Percentiles rank a stretch among this genome's conserved stretches.
Conservation (phyloP, 2,113 vertebrate genomes). For the Hipposideros armiger region DNA sequence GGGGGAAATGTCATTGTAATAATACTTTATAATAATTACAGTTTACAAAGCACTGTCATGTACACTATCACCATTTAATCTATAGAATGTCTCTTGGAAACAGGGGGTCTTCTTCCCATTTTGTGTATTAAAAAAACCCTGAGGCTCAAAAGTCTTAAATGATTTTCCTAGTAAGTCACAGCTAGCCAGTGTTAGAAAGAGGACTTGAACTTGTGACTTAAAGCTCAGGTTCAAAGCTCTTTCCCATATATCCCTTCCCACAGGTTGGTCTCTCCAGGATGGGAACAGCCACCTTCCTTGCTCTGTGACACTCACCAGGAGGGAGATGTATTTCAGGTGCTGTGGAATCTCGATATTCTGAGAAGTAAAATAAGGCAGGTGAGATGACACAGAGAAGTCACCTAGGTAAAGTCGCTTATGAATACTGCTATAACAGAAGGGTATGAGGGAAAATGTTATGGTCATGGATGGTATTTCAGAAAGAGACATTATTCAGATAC, state of each 20-base stretch:
- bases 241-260: rapidly evolving
- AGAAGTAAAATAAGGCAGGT: not conserved
- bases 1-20: not conserved
- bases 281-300: not conserved
- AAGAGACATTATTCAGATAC: not conserved
- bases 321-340: rapidly evolving
- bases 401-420: not conserved
- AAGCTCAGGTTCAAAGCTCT: not conserved
- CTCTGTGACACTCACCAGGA: not conserved
- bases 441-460: not conserved
- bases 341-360: not conserved
- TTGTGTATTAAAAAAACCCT: not conserved
- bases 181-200: not conserved
- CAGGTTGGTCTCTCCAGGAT: not conserved
- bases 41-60: not conserved
- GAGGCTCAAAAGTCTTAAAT: not conserved
- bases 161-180: not conserved
- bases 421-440: not conserved
- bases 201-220: not conserved
- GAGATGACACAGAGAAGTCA: not conserved
- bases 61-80: not conserved
- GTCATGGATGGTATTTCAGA: not conserved
- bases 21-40: not conserved
- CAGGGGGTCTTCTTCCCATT: not conserved
- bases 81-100: not conserved